Percentiles rank a stretch among this genome's conserved stretches.
phyloP scores from a whole-genome alignment of 2,797 vertebrate genomes.

The Morelia viridis region DNA sequence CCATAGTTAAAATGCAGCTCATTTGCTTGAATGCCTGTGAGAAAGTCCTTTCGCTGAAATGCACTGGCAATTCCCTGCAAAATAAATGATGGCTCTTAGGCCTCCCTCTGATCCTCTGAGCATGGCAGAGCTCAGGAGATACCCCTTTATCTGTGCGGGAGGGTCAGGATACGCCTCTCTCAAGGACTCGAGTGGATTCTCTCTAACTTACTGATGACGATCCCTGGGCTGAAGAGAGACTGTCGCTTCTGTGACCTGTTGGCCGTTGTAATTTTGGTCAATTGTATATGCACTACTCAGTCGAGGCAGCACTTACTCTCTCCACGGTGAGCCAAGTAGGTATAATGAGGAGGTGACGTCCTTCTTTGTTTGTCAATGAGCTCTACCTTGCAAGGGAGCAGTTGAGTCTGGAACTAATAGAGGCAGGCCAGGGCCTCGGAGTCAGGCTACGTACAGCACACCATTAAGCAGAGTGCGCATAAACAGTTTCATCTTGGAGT shows the following conservation, averaged over 20 bases:
- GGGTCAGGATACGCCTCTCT: background rate
- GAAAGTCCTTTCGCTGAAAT: background rate
- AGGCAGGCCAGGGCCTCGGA: background rate
- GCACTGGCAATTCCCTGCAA: background rate
- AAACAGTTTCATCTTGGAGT: background rate
- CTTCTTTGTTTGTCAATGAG: background rate
- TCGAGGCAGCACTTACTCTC: background rate
- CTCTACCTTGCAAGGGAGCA: background rate
- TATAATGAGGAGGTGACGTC: background rate
- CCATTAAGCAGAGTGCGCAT: background rate
- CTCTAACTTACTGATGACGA: background rate
- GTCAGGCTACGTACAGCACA: background rate
- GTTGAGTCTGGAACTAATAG: background rate
- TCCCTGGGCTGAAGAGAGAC: background rate
- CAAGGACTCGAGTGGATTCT: background rate
- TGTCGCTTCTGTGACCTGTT: background rate
- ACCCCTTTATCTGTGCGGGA: background rate
- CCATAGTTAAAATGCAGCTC: background rate
- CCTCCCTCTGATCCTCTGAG: background rate
- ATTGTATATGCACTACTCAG: background rate
- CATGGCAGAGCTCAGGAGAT: background rate
- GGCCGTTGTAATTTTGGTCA: background rate
- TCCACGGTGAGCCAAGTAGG: background rate
- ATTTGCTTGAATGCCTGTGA: background rate
- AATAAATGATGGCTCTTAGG: background rate